phyloP scores from a whole-genome alignment of 2,888 invertebrate genomes.

The Ormyrus pomaceus region DNA sequence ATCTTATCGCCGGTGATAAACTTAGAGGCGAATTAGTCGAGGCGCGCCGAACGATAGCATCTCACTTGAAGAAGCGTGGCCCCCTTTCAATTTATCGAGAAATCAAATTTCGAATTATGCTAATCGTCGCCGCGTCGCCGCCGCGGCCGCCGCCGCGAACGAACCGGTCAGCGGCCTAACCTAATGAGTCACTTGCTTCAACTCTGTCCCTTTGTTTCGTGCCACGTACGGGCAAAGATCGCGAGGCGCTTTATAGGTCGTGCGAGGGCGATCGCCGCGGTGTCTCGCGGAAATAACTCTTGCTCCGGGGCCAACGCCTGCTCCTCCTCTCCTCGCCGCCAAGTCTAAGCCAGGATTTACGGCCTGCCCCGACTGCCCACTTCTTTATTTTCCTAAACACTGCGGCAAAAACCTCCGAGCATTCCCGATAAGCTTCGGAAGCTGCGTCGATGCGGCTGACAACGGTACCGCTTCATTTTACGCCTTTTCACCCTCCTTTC shows the following conservation, averaged over 20 bases:
- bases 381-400: slow-evolving; percentile 41
- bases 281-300: slow-evolving; percentile 65
- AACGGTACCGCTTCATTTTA: no score
- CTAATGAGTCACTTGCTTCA: no score
- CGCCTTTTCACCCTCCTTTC: no score
- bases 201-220: neutral
- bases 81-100: slow-evolving; percentile 69
- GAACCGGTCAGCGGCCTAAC: no score
- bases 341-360: no score
- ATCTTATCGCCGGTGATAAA: slow-evolving; percentile 67
- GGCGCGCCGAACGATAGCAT: slow-evolving; percentile 68
- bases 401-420: neutral
- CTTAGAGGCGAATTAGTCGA: slow-evolving; percentile 73
- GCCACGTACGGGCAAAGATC: neutral
- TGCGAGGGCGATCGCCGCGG: slow-evolving; percentile 38
- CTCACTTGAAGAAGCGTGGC: slow-evolving; percentile 44
- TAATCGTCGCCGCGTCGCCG: slow-evolving; percentile 53
- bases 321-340: neutral
- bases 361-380: slow-evolving; percentile 1
- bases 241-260: slow-evolving; percentile 16
- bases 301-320: slow-evolving; percentile 37
- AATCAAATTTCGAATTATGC: slow-evolving; percentile 74
- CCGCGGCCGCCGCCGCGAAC: no score
- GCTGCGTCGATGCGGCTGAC: no score
- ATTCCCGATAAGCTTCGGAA: no score